These are phyloP conservation scores for Nematopogon swammerdamellus DNA, from an alignment of 2,888 invertebrate species.

Conservation along the genomic window DNA sequence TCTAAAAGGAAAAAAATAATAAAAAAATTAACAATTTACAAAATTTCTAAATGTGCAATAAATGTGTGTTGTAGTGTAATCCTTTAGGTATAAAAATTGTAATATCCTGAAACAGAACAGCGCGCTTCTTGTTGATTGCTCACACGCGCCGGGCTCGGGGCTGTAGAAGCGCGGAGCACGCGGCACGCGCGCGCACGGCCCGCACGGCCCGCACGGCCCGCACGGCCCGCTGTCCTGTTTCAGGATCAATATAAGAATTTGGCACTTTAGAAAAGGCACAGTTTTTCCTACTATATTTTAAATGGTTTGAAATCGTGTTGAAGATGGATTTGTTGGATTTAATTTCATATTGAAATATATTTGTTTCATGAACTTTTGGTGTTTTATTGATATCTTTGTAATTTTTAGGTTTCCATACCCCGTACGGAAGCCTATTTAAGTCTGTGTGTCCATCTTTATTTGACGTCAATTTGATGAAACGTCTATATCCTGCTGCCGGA, in stretches of 20 bases:
- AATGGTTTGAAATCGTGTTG: conserved; percentile 55
- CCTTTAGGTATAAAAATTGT: conserved; percentile 49
- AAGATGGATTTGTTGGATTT: conserved; percentile 59
- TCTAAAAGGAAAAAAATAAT: conserved; percentile 35
- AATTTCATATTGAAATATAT: conserved; percentile 59
- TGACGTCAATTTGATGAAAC: too few species aligned
- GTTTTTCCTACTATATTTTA: conserved; percentile 53
- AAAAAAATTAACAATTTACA: conserved; percentile 53
- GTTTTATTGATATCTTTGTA: too few species aligned
- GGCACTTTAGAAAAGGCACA: conserved; percentile 54
- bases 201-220: too few species aligned
- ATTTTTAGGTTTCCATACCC: too few species aligned
- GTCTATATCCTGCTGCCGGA: too few species aligned
- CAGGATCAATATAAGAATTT: conserved; percentile 45
- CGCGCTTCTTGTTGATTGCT: too few species aligned
- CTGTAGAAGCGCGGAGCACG: too few species aligned
- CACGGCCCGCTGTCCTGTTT: neutral
- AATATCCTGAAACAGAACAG: conserved; percentile 12
- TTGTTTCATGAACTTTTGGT: conserved; percentile 47
- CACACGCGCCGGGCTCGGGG: too few species aligned
- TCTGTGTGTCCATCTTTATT: too few species aligned
- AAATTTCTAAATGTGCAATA: conserved; percentile 60
- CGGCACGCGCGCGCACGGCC: too few species aligned
- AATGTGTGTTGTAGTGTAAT: conserved; percentile 59
- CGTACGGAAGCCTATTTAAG: too few species aligned